These are phyloP conservation scores for Acropternis orthonyx DNA, from an alignment of 2,797 vertebrate species.

Conservation along the genomic window DNA sequence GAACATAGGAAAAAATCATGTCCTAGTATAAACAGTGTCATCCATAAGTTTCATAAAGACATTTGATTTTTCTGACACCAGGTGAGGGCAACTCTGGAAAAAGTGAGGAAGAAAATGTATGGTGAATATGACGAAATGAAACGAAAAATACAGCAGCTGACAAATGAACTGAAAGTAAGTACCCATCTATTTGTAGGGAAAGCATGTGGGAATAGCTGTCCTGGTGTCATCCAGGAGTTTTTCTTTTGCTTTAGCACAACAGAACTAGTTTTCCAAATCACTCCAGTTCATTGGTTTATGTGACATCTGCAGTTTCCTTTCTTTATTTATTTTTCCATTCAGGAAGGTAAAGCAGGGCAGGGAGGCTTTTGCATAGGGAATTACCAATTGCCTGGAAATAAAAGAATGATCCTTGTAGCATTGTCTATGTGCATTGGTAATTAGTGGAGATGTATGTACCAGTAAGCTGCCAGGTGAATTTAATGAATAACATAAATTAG, in stretches of 20 bases:
- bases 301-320: not conserved
- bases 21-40: not conserved
- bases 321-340: not conserved
- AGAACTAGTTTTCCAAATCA: not conserved
- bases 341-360: not conserved
- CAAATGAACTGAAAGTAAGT: constrained; percentile 88
- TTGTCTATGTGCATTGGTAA: not conserved
- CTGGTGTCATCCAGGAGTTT: not conserved
- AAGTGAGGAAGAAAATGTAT: constrained; percentile 93
- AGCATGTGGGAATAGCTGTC: not conserved
- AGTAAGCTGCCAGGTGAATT: not conserved
- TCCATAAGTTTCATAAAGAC: not conserved
- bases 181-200: not conserved
- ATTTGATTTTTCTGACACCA: constrained; percentile 60
- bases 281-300: not conserved
- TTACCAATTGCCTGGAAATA: not conserved
- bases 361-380: not conserved
- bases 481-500: not conserved
- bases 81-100: constrained; percentile 97
- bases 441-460: not conserved
- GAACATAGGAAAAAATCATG: not conserved
- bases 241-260: not conserved
- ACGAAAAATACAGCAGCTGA: constrained; percentile 89
- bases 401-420: not conserved
- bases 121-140: constrained; percentile 97